Conservation (phyloP, 2,797 vertebrate species). For the Melanotaenia nigrans region DNA sequence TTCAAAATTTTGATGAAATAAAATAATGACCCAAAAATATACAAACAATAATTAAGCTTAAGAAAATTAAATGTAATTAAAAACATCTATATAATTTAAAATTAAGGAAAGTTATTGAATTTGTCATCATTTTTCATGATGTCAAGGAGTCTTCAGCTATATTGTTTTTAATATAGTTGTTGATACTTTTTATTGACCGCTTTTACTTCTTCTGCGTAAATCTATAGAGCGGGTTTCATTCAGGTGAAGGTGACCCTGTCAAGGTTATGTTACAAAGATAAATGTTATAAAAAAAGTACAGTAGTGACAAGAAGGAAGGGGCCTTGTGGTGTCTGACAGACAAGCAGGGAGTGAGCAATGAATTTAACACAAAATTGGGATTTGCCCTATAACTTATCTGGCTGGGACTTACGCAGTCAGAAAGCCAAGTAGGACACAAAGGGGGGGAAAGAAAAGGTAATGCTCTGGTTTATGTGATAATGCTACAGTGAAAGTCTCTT, state of each 20-base stretch:
- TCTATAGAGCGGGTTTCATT: conserved; percentile 60
- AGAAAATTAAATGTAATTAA: neutral
- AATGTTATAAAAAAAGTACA: conserved; percentile 50
- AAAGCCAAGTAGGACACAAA: conserved; percentile 55
- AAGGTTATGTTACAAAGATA: conserved; percentile 65
- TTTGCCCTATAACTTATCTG: conserved; percentile 50
- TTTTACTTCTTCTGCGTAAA: conserved; percentile 50
- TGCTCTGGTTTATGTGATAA: conserved; percentile 62
- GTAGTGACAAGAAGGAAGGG: conserved; percentile 46
- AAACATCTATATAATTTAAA: neutral
- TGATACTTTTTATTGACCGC: conserved; percentile 36
- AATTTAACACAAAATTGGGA: conserved; percentile 55
- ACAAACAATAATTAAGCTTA: too few species aligned
- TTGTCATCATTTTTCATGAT: conserved; percentile 16
- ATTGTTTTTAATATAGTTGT: conserved; percentile 46
- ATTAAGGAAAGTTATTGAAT: neutral
- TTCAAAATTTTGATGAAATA: neutral
- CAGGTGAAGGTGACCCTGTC: conserved; percentile 46
- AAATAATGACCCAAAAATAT: neutral
- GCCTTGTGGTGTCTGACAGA: conserved; percentile 60
- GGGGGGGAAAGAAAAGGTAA: conserved; percentile 33
- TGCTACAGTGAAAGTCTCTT: conserved; percentile 62
- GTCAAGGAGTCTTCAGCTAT: conserved; percentile 35
- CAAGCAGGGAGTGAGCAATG: conserved; percentile 50
- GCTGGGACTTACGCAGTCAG: conserved; percentile 44